These are phyloP conservation scores for Amorpha juglandis DNA, from an alignment of 2,888 invertebrate genomes.

Conservation along the genomic window DNA sequence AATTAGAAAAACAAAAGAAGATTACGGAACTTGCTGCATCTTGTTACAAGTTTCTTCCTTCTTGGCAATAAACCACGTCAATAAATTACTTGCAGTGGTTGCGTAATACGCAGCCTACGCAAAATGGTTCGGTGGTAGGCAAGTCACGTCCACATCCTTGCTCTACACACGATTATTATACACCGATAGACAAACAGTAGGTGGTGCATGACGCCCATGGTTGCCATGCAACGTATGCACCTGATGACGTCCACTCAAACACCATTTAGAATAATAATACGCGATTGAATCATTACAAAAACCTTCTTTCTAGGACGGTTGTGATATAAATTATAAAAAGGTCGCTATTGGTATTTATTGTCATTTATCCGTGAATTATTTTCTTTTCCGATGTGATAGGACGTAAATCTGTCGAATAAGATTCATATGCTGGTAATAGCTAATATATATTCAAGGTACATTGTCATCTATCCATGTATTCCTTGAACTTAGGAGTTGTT, in stretches of 20 bases:
- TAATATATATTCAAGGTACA: neutral
- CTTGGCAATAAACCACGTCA: conserved; percentile 54
- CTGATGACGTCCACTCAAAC: conserved; percentile 16
- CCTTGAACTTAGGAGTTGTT: conserved; percentile 10
- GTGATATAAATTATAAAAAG: conserved; percentile 12
- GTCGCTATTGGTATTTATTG: conserved; percentile 9
- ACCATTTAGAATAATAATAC: conserved; percentile 16
- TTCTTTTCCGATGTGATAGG: conserved; percentile 1
- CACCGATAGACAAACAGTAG: conserved; percentile 9
- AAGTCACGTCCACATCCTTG: conserved; percentile 52
- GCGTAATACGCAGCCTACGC: conserved; percentile 57
- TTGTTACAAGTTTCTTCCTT: conserved; percentile 50
- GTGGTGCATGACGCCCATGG: conserved; percentile 3
- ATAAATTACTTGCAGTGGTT: conserved; percentile 46
- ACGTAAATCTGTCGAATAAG: conserved; percentile 9
- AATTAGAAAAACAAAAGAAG: conserved; percentile 25
- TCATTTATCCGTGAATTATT: conserved; percentile 13
- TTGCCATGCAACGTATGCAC: conserved; percentile 22
- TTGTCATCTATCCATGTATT: neutral
- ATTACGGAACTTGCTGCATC: conserved; percentile 28
- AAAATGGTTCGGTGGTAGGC: conserved; percentile 48
- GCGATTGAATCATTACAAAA: conserved; percentile 10
- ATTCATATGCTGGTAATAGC: neutral
- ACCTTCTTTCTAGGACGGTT: conserved; percentile 13
- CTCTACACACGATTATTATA: conserved; percentile 36